Base-by-base conservation (phyloP, 2,113 vertebrate species). In the Pao palembangensis region DNA sequence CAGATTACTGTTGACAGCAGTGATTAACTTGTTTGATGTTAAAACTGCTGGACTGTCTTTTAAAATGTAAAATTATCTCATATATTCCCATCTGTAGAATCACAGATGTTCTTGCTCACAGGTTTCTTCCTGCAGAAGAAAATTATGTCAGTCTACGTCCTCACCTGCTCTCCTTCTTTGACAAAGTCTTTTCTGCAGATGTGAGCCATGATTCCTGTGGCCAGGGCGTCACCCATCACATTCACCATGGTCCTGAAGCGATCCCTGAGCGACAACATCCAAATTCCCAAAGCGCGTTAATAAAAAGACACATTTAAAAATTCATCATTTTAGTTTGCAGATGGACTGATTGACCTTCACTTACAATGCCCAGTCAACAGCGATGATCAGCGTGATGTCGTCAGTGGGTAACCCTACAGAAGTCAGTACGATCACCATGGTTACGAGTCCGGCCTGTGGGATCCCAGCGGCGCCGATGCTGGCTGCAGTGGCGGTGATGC, bases 211-310 rank as follows among this genome's bases (percentile, higher is more conserved):
- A 99, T 98, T 21, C 96, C 97, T 0, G 96, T 94, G 3, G 96
- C 96, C 76, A 99, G 84, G 0, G 96, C 96, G 0, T 98, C 97
- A 0, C 96, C 97, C 89, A 99, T 92, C 59, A 99, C 97, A 0
- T 99, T 99, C 71, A 99, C 95, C 97, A 98, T 99, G 44, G 97
- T 98, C 80, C 97, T 92, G 84, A 99, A 98, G 64, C 96, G 92
- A 90, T 99, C 97, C 83, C 97, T 99, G 73, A 67, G 73, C 1
- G 1, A 61, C 3, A 46, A 49, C n/a, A 61, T 41, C 48, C 71
- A 49, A 66, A 3, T 12, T 55, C 34, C 50, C 50, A 16, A 0
- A 2, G 20, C 12, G 17, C 50, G 19, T 10, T 8, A 20, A 12
- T 23, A 47, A 56, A 10, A 20, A 13, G 21, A 19, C 12, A 12